phyloP scores from a whole-genome alignment of 92 coral and sea anemone species.

The Isaurus tuberculatus region DNA sequence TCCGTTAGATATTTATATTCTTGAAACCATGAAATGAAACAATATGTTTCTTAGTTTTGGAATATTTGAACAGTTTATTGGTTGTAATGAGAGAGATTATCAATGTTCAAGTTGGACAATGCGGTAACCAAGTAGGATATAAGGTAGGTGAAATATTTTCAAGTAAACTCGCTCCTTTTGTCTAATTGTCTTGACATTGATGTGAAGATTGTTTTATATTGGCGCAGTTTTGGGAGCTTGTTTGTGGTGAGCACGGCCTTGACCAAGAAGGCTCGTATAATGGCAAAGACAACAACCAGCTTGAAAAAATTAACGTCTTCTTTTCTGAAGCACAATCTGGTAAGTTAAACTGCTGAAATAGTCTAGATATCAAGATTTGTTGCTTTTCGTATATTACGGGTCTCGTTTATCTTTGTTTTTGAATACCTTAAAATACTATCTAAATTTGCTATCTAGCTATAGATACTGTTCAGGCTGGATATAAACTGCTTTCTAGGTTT shows the following conservation, averaged over 20 bases:
- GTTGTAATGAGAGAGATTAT: slow-evolving; percentile 88
- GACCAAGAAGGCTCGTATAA: slow-evolving; percentile 73
- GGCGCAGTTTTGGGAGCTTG: slow-evolving; percentile 82
- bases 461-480: background rate
- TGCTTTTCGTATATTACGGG: background rate
- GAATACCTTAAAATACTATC: background rate
- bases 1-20: background rate
- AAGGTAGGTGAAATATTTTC: slow-evolving; percentile 54
- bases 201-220: slow-evolving; percentile 37
- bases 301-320: slow-evolving; percentile 85
- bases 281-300: slow-evolving; percentile 72
- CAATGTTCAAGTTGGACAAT: slow-evolving; percentile 90
- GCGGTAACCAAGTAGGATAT: slow-evolving; percentile 92
- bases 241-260: slow-evolving; percentile 87
- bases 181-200: slow-evolving; percentile 48
- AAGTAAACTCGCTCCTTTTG: slow-evolving; percentile 27
- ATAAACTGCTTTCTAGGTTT: background rate
- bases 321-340: slow-evolving; percentile 86
- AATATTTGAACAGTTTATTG: slow-evolving; percentile 14
- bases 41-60: slow-evolving; percentile 27
- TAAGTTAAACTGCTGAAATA: slow-evolving; percentile 30
- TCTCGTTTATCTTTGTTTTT: background rate
- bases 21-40: slow-evolving; percentile 28
- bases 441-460: background rate
- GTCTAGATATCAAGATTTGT: background rate